Evolutionary conservation across 1,140 invertebrate genomes (phyloP).

Genomic region (Pentalonia nigronervosa): DNA sequence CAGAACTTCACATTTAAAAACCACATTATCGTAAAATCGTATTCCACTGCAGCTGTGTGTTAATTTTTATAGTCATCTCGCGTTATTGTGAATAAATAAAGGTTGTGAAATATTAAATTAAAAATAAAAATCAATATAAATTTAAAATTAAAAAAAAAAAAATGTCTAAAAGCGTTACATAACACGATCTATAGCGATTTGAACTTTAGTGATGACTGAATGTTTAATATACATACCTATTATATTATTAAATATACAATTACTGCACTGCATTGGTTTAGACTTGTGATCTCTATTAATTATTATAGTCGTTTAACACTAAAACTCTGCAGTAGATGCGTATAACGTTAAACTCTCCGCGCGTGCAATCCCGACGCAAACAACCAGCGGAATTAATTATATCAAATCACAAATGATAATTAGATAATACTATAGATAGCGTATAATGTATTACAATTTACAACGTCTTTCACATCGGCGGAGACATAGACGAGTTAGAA

Average conservation of each 20-base stretch:
- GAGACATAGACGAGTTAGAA: not conserved
- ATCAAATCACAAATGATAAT: not conserved
- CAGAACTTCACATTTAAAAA: not conserved
- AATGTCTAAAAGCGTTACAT: no score
- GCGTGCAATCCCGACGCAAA: not conserved
- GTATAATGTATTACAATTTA: not conserved
- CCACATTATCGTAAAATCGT: not conserved
- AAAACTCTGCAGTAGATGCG: not conserved
- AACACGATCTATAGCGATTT: no score
- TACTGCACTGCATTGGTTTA: no score
- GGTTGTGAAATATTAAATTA: not conserved
- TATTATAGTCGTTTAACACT: not conserved
- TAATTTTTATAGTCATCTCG: not conserved
- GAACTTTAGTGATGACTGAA: no score
- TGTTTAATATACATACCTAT: no score
- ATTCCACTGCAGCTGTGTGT: not conserved
- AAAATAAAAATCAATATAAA: no score
- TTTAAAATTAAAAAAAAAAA: no score
- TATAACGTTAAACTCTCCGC: not conserved
- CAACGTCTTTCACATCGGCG: not conserved
- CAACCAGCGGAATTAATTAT: not conserved
- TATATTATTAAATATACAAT: no score
- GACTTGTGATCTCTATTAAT: not conserved
- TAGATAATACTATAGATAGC: not conserved
- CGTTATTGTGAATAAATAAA: not conserved